Conservation (phyloP, 1,140 invertebrate genomes). For the Anthonomus grandis region DNA sequence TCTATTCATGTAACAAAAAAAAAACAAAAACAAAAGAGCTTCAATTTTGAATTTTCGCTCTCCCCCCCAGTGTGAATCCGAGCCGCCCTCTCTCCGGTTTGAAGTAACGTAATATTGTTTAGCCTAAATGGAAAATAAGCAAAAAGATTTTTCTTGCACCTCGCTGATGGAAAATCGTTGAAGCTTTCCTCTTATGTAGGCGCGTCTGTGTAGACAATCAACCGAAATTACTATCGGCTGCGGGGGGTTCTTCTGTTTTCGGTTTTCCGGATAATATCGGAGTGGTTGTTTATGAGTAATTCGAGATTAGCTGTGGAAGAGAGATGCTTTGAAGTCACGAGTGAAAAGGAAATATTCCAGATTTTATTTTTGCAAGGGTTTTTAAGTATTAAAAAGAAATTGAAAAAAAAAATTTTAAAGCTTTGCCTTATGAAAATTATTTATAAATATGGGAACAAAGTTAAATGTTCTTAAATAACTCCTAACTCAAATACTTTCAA, state of each 20-base stretch:
- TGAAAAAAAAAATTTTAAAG: too few species aligned
- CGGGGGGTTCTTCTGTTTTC: background rate
- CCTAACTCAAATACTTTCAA: too few species aligned
- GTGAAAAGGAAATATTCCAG: background rate
- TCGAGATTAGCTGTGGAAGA: background rate
- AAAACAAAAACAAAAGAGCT: background rate
- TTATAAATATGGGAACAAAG: too few species aligned
- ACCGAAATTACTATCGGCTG: background rate
- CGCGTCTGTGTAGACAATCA: too few species aligned
- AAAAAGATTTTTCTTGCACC: constrained; percentile 5
- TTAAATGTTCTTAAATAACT: too few species aligned
- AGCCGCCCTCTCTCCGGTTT: constrained; percentile 2
- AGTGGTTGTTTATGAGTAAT: background rate
- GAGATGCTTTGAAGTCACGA: too few species aligned
- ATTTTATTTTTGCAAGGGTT: background rate
- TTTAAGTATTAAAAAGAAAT: background rate
- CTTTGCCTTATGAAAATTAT: too few species aligned
- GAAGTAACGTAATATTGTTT: constrained; percentile 9
- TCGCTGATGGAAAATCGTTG: background rate
- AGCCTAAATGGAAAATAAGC: constrained; percentile 13
- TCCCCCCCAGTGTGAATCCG: background rate
- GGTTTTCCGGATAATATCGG: background rate
- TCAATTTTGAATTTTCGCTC: background rate
- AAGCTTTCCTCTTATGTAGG: background rate
- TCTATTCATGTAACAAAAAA: background rate